These are phyloP conservation scores for Apeira syringaria DNA, from an alignment of 2,888 invertebrate genomes.

Conservation along the genomic window DNA sequence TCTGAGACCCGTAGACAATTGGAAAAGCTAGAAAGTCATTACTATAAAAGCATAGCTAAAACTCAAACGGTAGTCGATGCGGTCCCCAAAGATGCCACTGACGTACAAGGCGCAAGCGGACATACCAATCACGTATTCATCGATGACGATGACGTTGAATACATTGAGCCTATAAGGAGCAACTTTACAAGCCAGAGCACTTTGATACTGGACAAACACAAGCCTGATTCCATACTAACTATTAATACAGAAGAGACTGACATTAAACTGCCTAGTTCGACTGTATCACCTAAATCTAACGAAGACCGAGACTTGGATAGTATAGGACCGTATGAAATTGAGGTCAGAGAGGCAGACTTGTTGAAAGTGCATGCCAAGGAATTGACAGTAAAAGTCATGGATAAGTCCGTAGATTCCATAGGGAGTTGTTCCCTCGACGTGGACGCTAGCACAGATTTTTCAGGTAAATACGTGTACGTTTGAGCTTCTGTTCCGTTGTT, in stretches of 20 bases:
- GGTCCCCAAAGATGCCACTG: constrained; percentile 72
- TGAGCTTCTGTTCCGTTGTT: constrained; percentile 43
- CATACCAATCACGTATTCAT: constrained; percentile 61
- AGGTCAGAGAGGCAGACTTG: constrained; percentile 72
- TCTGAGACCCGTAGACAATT: constrained; percentile 72
- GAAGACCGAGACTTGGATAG: constrained; percentile 66
- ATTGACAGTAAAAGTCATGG: constrained; percentile 85
- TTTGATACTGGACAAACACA: constrained; percentile 70
- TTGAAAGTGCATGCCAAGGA: constrained; percentile 59
- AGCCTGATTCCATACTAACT: constrained; percentile 61
- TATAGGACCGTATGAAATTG: constrained; percentile 74
- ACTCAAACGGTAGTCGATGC: constrained; percentile 70
- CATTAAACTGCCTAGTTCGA: constrained; percentile 72
- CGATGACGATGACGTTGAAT: constrained; percentile 76
- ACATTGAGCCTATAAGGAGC: constrained; percentile 78
- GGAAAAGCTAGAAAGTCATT: constrained; percentile 77
- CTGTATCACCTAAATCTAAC: constrained; percentile 68
- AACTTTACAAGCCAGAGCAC: constrained; percentile 79
- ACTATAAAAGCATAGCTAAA: constrained; percentile 69
- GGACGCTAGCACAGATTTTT: constrained; percentile 89
- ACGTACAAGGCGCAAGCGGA: constrained; percentile 69
- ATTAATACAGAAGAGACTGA: constrained; percentile 76
- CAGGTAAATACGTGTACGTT: constrained; percentile 83
- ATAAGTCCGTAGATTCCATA: constrained; percentile 92
- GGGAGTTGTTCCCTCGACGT: constrained; percentile 94